Evolutionary conservation across 2,113 vertebrate species (phyloP), one percentile per base, ranked within the genome.

Genomic region (Eira barbara): DNA sequence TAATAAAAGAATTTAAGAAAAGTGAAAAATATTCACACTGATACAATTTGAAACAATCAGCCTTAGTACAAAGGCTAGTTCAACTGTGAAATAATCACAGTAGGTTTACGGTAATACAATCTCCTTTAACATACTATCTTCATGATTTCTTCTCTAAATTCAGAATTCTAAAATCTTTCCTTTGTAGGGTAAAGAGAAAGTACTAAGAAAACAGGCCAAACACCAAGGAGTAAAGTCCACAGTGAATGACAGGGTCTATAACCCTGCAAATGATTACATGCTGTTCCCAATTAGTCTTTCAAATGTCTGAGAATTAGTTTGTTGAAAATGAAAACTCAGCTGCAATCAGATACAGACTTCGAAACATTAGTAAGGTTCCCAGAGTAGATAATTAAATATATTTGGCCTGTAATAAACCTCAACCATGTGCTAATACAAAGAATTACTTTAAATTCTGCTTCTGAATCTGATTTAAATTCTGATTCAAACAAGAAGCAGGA

Each of bases 91-190:
- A 95, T n/a, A 93, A 94, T 69, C 52, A 94, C 2, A 87, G 57
- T 27, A 61, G n/a, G 49, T 65, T 74, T 96, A 55, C 6, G 29
- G 49, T 59, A 85, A 89, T 2, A 63, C 27, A 91, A 71, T 61
- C 83, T 92, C 34, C 29, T 93, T 89, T 74, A 84, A 91, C 73
- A 73, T 78, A 11, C 39, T 79, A 87, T 55, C 57, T 92, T 94
- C 29, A 59, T 94, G 25, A 94, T 76, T 82, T 71, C 84, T 92
- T 59, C 23, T 96, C 63, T 95, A 81, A 94, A 84, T 93, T 94
- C 34, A 86, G 29, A 87, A 81, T 89, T 85, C 49, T 85, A 85
- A 79, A 69, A 67, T 69, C 49, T 78, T 23, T 73, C 42, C 39
- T 92, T 27, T 67, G 52, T 55, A 74, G 71, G 7, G 14, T 73